phyloP scores from a whole-genome alignment of 2,113 vertebrate genomes.

The Menidia beryllina region DNA sequence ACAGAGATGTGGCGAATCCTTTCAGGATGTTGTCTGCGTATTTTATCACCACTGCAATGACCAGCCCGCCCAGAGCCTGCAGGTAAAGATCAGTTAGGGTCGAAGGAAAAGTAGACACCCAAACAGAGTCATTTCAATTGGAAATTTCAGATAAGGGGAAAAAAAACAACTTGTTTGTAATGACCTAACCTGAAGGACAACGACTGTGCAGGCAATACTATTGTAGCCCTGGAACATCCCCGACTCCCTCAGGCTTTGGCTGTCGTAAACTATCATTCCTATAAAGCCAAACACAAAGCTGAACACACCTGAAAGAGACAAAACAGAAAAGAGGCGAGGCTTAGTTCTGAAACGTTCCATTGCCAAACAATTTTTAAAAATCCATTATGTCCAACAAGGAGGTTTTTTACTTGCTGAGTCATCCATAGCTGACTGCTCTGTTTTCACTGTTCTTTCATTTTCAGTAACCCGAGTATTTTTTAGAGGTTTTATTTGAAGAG shows the following conservation, averaged over 20 bases:
- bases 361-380: neutral
- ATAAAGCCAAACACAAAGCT: conserved; percentile 89
- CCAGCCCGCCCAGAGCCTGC: conserved; percentile 73
- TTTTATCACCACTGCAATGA: conserved; percentile 74
- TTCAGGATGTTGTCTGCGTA: conserved; percentile 80
- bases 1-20: conserved; percentile 75
- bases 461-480: too few relatives aligned
- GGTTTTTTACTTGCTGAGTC: too few relatives aligned
- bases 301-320: conserved; percentile 86
- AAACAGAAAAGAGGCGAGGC: neutral
- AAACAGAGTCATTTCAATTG: neutral
- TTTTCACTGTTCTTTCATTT: too few relatives aligned
- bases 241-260: conserved; percentile 82
- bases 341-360: neutral
- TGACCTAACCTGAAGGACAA: conserved; percentile 88
- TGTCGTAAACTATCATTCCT: conserved; percentile 90
- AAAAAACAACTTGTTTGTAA: neutral
- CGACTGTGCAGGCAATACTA: conserved; percentile 88
- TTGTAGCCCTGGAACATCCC: conserved; percentile 97
- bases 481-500: neutral
- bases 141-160: neutral
- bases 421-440: too few relatives aligned
- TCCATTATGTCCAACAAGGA: too few relatives aligned
- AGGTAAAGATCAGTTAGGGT: neutral
- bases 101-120: too few relatives aligned